A percentile compares a stretch with the other conserved stretches of the same genome.
These are phyloP conservation scores for Bibio marci DNA, from an alignment of 2,888 invertebrate species.

Conservation along the genomic window DNA sequence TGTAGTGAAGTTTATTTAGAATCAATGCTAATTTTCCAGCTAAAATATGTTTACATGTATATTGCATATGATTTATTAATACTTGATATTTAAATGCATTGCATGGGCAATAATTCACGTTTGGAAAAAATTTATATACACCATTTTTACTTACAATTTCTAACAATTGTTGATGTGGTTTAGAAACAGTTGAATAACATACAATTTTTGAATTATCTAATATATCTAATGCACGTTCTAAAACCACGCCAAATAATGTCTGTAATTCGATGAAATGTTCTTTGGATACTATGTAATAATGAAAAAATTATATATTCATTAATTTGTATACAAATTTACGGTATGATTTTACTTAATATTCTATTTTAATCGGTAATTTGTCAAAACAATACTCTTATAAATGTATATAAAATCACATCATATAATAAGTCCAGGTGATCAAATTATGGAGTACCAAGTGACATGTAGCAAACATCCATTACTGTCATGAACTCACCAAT, in stretches of 20 bases:
- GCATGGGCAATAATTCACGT: constrained; percentile 51
- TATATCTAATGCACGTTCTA: constrained; percentile 42
- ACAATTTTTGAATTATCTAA: constrained; percentile 38
- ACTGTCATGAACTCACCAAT: too few relatives aligned
- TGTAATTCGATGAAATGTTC: constrained; percentile 36
- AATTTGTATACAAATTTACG: too few relatives aligned
- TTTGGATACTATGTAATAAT: constrained; percentile 45
- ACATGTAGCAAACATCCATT: too few relatives aligned
- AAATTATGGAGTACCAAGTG: too few relatives aligned
- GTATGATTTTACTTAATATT: too few relatives aligned
- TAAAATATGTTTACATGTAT: constrained; percentile 51
- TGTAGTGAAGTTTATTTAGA: constrained; percentile 25
- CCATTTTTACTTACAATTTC: constrained; percentile 39
- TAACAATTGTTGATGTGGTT: constrained; percentile 30
- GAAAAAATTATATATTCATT: too few relatives aligned
- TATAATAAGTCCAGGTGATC: too few relatives aligned
- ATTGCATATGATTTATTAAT: constrained; percentile 30
- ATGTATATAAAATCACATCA: too few relatives aligned
- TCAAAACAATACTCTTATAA: too few relatives aligned
- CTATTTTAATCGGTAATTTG: too few relatives aligned
- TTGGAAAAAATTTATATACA: constrained; percentile 43
- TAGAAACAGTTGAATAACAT: too few relatives aligned
- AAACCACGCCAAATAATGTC: constrained; percentile 38
- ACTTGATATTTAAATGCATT: constrained; percentile 40
- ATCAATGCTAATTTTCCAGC: constrained; percentile 40